Base-by-base conservation (phyloP, 1,140 invertebrate species). In the Amyelois transitella region DNA sequence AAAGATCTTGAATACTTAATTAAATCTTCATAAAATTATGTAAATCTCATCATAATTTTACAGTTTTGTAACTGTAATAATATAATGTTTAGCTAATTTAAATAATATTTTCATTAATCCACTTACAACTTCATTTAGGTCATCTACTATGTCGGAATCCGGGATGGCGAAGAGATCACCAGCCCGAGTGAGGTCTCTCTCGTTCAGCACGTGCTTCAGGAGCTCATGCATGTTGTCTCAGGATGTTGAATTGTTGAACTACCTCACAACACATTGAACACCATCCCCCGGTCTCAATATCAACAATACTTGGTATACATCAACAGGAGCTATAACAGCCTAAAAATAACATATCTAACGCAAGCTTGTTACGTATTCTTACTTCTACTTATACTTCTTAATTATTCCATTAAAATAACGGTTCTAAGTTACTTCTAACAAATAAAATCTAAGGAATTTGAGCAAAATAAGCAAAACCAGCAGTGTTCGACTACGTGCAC, bases 131-230 rank as follows among this genome's bases (percentile, higher is more conserved):
- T 95, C 92, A 18, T 94, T 94, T 56, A 97, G 89, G 81, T 97
- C 96, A 77, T 94, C 92, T 32, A 96, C 94, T 66, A 98, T 96
- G 51, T 93, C 92, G 61, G 92, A 91, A 89, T 98, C 96, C 48
- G 94, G 91, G 49, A 98, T 91, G 2, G 95, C 94, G 81, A 98
- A 98, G 28, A 98, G 89, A 84, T 98, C 96, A 43, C 97, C 96
- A 64, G 96, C 96, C 78, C 95, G 92, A 18, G 96, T 97, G 43
- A 97, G 89, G 90, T 97, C 96, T 81, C 95, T 92, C 75, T 95
- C 94, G 64, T 91, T 94, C 43, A 97, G 89, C 58, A 97, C 95
- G 91, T 96, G 93, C 68, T 94, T 94, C 75, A 97, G 95, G 60
- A 97, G 88, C 83, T 96, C 94, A 88, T 97, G 95, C 96, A 97